phyloP scores from a whole-genome alignment of 2,113 vertebrate species.

The Platichthys flesus region DNA sequence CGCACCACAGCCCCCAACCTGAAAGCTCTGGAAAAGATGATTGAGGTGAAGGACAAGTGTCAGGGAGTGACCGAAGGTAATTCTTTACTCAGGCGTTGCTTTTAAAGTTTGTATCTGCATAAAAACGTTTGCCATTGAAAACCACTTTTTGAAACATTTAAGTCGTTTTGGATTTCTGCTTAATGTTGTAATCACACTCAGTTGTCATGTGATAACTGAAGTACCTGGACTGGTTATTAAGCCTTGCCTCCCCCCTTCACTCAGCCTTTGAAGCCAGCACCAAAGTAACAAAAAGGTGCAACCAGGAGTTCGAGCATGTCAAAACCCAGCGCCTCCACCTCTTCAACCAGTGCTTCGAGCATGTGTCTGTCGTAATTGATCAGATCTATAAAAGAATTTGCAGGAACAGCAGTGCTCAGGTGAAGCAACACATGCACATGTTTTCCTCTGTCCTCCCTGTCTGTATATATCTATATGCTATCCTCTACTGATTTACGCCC shows the following conservation, averaged over 20 bases:
- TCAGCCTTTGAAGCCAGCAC: constrained; percentile 91
- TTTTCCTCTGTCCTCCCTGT: neutral
- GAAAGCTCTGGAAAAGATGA: constrained; percentile 88
- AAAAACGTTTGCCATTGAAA: neutral
- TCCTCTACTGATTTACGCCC: neutral
- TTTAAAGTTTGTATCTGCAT: neutral
- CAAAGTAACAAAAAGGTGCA: constrained; percentile 81
- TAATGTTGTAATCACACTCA: neutral
- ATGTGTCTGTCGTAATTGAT: constrained; percentile 88
- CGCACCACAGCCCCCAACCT: constrained; percentile 89
- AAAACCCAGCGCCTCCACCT: constrained; percentile 86
- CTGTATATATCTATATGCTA: neutral
- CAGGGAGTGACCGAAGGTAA: constrained; percentile 88
- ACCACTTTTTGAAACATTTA: too few species aligned
- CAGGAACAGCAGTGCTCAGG: constrained; percentile 92
- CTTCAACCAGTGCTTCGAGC: constrained; percentile 92
- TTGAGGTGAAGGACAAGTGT: constrained; percentile 84
- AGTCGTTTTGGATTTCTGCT: neutral
- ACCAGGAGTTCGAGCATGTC: constrained; percentile 89
- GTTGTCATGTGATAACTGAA: neutral
- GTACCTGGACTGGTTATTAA: too few species aligned
- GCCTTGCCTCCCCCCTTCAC: neutral
- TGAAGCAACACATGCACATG: constrained; percentile 52
- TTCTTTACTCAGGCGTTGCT: neutral
- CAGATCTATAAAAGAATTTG: constrained; percentile 95